Percentiles rank a stretch among this genome's conserved stretches.
Conservation (phyloP, 2,797 vertebrate genomes). For the Phataginus tricuspis region DNA sequence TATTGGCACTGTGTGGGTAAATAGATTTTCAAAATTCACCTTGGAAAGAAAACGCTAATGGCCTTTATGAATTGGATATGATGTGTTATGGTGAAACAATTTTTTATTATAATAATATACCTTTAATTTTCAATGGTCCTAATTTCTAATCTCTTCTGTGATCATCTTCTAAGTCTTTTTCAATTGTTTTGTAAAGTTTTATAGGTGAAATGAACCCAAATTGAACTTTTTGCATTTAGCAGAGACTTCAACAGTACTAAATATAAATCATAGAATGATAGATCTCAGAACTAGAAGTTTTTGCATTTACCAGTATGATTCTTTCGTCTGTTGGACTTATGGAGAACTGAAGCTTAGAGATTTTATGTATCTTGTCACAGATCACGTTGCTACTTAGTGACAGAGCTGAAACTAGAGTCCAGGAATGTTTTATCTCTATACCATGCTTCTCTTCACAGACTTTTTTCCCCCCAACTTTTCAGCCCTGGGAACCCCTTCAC, state of each 20-base stretch:
- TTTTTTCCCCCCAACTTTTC: neutral
- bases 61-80: neutral
- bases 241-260: neutral
- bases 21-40: neutral
- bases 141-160: neutral
- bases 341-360: neutral
- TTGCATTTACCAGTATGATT: neutral
- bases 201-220: neutral
- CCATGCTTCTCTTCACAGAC: neutral
- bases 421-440: neutral
- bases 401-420: neutral
- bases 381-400: neutral
- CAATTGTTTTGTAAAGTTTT: neutral
- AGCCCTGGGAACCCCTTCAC: neutral
- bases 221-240: conserved; percentile 1
- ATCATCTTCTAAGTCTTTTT: neutral
- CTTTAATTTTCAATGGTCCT: neutral
- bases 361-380: neutral
- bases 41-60: neutral
- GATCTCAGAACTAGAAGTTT: neutral
- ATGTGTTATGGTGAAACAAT: neutral
- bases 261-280: neutral
- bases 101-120: neutral
- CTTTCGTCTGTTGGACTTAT: neutral
- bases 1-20: neutral